Evolutionary conservation across 1,140 invertebrate species (phyloP).

Genomic region (Schlechtendalia chinensis): DNA sequence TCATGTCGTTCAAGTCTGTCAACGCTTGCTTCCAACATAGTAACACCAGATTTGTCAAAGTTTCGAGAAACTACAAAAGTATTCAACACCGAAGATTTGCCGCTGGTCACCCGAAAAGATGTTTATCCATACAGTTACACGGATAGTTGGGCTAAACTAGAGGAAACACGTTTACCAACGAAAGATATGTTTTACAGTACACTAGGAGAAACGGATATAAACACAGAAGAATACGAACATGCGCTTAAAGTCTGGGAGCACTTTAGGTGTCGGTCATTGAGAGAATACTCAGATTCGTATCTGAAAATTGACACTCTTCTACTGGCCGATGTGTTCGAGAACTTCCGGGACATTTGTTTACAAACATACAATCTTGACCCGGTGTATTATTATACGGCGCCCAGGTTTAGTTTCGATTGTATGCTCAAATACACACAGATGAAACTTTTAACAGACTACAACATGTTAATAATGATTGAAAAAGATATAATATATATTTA

Average conservation of each 20-base stretch:
- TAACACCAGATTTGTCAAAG: no score
- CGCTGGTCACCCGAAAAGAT: no score
- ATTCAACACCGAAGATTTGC: no score
- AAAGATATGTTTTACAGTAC: slow-evolving; percentile 55
- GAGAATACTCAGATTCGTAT: slow-evolving; percentile 57
- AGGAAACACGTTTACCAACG: slow-evolving; percentile 54
- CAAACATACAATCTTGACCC: not conserved
- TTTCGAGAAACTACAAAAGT: no score
- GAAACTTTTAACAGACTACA: no score
- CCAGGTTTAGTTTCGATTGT: no score
- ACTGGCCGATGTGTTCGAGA: slow-evolving; percentile 56
- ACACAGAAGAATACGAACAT: slow-evolving; percentile 39
- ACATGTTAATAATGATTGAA: no score
- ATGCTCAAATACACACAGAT: no score
- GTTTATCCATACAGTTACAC: slow-evolving; percentile 53
- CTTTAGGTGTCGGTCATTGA: not conserved
- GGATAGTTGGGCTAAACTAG: slow-evolving; percentile 53
- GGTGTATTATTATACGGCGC: no score
- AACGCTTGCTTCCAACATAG: not conserved
- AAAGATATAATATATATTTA: no score
- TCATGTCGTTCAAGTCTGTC: slow-evolving; percentile 37
- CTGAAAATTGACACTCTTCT: slow-evolving; percentile 52
- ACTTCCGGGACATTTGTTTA: slow-evolving; percentile 57
- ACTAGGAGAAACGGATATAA: slow-evolving; percentile 55
- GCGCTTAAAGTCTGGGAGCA: no score